Evolutionary conservation across 2,888 invertebrate genomes (phyloP), one percentile per base, ranked within the genome.

Genomic region (Ophion obscuratus): DNA sequence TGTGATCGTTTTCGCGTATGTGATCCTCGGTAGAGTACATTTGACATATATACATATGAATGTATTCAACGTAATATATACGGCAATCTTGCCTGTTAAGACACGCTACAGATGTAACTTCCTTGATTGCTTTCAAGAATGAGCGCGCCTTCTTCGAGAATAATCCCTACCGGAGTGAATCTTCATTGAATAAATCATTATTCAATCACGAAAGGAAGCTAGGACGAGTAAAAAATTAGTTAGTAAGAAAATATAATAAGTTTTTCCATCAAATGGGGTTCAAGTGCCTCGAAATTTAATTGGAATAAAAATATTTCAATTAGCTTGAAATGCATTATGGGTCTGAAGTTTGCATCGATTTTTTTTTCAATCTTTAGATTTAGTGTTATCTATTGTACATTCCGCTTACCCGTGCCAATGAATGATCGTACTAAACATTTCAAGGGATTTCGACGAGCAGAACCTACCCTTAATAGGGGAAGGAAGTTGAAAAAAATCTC

Each of bases 1-100:
- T 79, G 74, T 68, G 82, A 85, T 82, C 82, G 81, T 75, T 66
- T 82, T 24, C 64, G 20, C 66, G 57, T 83, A 67, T 57, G 66
- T 71, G 78, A 79, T 71, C 71, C 71, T 44, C 62, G 53, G 36
- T 36, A 79, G 47, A 61, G 11, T 78, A 44, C 53, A 57, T 20
- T 66, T 36, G 24, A 24, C 20, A 66, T 64, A 53, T 64, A 76
- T 66, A 57, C 53, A 66, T 53, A 31, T 66, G 40, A n/a, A 79
- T 68, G 4, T 70, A 79, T 62, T 53, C n/a, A n/a, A 36, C 36
- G 71, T 24, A 57, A 57, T 57, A 57, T 31, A 71, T 71, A 71
- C 57, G 40, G 31, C n/a, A 74, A 74, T 61, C 61, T 62, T 61
- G 44, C 62, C 27, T 62, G 74, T 74, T 53, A 61, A 62, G 74